Percentiles rank a stretch among this genome's conserved stretches.
These are phyloP conservation scores for Adelphocoris suturalis DNA, from an alignment of 2,888 invertebrate species.

Conservation along the genomic window DNA sequence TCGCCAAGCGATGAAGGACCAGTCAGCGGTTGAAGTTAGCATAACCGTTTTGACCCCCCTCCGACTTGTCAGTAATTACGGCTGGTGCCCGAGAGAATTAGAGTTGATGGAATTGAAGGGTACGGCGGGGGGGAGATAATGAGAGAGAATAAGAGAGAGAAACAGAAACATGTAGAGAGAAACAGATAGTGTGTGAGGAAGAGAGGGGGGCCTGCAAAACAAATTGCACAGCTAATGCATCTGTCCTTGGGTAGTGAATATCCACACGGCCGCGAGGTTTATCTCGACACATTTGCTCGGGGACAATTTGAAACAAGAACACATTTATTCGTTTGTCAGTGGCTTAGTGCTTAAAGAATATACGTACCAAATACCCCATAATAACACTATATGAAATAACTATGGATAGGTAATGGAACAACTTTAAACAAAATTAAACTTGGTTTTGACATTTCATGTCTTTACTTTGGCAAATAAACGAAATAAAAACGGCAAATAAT, in stretches of 20 bases:
- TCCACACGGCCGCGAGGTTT: background rate
- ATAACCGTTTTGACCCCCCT: constrained; percentile 18
- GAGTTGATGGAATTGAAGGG: constrained; percentile 4
- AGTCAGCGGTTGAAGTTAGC: no score
- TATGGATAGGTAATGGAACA: no score
- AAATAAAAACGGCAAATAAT: no score
- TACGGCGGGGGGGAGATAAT: background rate
- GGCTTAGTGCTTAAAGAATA: no score
- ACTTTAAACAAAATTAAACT: no score
- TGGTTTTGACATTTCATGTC: no score
- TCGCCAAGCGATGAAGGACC: no score
- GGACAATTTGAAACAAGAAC: background rate
- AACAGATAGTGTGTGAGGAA: background rate
- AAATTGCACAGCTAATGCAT: constrained; percentile 50
- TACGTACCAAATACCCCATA: no score
- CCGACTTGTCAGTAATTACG: constrained; percentile 22
- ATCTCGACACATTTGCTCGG: background rate
- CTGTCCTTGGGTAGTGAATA: constrained; percentile 45
- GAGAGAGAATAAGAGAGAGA: background rate
- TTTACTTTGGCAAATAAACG: no score
- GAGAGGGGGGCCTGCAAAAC: constrained; percentile 8
- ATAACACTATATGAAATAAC: no score
- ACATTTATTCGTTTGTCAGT: no score
- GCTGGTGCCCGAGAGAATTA: background rate
- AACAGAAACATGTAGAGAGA: background rate